Conservation (phyloP, 2,888 invertebrate genomes). For the Silvanus unidentatus region DNA sequence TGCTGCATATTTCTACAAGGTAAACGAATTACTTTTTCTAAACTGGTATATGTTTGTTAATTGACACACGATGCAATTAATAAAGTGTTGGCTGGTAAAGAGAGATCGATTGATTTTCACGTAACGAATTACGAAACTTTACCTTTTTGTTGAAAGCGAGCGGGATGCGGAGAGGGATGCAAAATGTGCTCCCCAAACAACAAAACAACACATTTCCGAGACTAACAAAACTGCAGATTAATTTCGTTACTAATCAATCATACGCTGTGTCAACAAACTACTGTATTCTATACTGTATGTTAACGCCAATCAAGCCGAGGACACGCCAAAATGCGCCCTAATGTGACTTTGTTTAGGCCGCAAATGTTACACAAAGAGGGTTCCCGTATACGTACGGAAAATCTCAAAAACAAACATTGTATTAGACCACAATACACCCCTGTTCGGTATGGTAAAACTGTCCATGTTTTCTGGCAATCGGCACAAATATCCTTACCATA, state of each 20-base stretch:
- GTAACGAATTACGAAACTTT: too few species aligned
- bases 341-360: conserved; percentile 12
- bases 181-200: too few species aligned
- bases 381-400: conserved; percentile 25
- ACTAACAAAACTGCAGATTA: conserved; percentile 32
- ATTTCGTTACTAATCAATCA: conserved; percentile 41
- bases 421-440: conserved; percentile 36
- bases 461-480: not conserved
- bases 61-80: too few species aligned
- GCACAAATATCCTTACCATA: conserved; percentile 6
- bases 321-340: conserved; percentile 17
- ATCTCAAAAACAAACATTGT: conserved; percentile 43
- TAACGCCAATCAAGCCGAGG: conserved; percentile 28
- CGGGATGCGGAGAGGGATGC: too few species aligned
- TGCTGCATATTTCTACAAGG: too few species aligned
- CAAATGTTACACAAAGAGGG: conserved; percentile 32
- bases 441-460: conserved; percentile 8
- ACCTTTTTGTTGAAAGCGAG: too few species aligned
- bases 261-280: conserved; percentile 38
- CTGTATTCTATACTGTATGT: conserved; percentile 25
- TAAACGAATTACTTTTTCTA: too few species aligned
- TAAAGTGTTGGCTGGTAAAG: too few species aligned
- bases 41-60: too few species aligned
- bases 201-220: too few species aligned
- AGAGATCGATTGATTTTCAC: too few species aligned